Conservation (phyloP, 2,113 vertebrate genomes). For the Vidua chalybeata region DNA sequence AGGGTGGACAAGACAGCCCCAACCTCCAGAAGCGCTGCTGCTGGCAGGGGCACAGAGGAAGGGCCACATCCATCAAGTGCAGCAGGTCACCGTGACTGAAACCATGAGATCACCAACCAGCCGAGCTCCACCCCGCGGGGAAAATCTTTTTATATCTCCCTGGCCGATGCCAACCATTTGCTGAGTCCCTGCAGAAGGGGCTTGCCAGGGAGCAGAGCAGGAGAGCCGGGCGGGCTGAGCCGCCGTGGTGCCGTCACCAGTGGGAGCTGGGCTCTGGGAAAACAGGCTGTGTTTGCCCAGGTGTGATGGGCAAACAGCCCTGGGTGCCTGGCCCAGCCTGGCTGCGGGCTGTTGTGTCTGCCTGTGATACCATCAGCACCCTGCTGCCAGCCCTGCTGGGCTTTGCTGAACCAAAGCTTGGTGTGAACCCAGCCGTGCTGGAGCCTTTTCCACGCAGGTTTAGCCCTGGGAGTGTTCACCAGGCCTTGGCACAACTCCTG, state of each 20-base stretch:
- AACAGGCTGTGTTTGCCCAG: constrained; percentile 25
- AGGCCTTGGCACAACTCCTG: neutral
- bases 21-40: neutral
- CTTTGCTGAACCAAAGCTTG: neutral
- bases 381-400: rapidly evolving
- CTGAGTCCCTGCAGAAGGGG: neutral
- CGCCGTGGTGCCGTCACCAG: neutral
- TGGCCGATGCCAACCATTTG: neutral
- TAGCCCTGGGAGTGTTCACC: neutral
- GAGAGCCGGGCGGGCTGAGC: neutral
- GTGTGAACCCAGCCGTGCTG: rapidly evolving
- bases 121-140: neutral
- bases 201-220: neutral
- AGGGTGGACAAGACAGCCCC: neutral
- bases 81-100: neutral
- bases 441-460: neutral
- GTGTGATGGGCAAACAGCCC: neutral
- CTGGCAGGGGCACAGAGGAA: neutral
- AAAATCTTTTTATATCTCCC: constrained; percentile 4
- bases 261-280: neutral
- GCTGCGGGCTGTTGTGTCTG: neutral
- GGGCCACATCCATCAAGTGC: neutral
- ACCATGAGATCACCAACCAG: neutral
- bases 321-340: constrained; percentile 33
- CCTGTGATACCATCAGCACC: neutral